These are phyloP conservation scores for Bembecia ichneumoniformis DNA, from an alignment of 2,888 invertebrate genomes.

Conservation along the genomic window DNA sequence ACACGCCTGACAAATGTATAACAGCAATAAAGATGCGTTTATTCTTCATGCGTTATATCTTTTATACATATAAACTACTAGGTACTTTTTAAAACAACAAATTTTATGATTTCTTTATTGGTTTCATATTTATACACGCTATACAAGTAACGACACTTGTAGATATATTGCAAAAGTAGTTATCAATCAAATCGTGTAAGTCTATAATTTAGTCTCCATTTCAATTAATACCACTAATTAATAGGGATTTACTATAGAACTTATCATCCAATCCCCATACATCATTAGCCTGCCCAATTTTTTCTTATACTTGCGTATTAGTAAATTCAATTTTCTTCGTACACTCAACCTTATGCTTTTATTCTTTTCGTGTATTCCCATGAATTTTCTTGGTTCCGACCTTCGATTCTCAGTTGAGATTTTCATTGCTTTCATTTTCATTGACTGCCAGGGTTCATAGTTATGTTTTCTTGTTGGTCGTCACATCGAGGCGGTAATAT, in stretches of 20 bases:
- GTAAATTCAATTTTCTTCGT: conserved; percentile 22
- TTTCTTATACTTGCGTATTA: conserved; percentile 23
- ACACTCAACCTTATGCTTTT: conserved; percentile 20
- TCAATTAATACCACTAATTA: background rate
- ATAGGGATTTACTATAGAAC: background rate
- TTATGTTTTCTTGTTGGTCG: conserved; percentile 21
- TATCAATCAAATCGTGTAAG: too few species aligned
- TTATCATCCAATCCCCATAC: conserved; percentile 17
- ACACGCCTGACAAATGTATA: too few species aligned
- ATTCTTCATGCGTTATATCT: too few species aligned
- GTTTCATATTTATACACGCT: too few species aligned
- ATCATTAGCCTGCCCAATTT: conserved; percentile 28
- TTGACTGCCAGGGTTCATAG: background rate
- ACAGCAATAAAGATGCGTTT: too few species aligned
- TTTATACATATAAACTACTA: too few species aligned
- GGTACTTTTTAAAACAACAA: too few species aligned
- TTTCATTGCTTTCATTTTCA: background rate
- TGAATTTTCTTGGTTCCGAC: background rate
- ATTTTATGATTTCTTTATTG: too few species aligned
- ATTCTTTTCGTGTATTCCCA: background rate
- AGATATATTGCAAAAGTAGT: too few species aligned
- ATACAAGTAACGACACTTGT: too few species aligned
- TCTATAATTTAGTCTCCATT: too few species aligned
- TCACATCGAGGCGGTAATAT: conserved; percentile 57
- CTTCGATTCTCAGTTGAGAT: background rate